These are phyloP conservation scores for Rhinichthys osculus DNA, from an alignment of 2,797 vertebrate species.

Conservation along the genomic window DNA sequence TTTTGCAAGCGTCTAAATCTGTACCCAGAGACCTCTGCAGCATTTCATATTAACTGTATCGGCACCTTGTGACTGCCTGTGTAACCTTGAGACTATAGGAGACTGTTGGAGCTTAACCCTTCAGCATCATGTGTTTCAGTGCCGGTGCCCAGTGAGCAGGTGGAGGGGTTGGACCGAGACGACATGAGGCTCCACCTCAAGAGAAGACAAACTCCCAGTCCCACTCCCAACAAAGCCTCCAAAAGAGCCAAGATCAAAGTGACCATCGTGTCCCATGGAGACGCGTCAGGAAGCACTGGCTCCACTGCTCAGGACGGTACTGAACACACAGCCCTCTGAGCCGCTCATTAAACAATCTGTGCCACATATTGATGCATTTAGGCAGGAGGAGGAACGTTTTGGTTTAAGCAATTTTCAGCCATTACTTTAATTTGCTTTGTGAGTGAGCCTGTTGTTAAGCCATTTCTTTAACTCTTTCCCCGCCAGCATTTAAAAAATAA, in stretches of 20 bases:
- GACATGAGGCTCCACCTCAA: constrained; percentile 87
- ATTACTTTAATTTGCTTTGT: background rate
- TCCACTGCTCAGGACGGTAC: constrained; percentile 85
- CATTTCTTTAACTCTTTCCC: background rate
- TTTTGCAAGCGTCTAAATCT: background rate
- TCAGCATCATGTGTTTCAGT: constrained; percentile 73
- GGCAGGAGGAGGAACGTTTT: no score
- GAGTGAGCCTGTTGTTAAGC: background rate
- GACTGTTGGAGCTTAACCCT: background rate
- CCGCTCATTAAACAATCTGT: background rate
- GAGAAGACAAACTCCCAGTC: constrained; percentile 88
- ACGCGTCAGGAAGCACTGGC: constrained; percentile 75
- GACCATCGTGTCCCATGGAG: constrained; percentile 92
- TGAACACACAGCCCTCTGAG: constrained; percentile 17
- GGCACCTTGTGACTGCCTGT: background rate
- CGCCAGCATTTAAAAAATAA: no score
- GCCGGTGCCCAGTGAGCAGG: constrained; percentile 87
- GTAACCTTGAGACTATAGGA: background rate
- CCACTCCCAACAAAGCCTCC: constrained; percentile 83
- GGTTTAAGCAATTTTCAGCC: background rate
- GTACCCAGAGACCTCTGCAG: background rate
- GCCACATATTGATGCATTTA: background rate
- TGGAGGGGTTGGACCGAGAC: constrained; percentile 86
- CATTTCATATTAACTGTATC: background rate
- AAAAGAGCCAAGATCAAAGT: constrained; percentile 98